A percentile compares a stretch with the other conserved stretches of the same genome.
phyloP scores from a whole-genome alignment of 2,797 vertebrate species.

The Clarias fuscus region DNA sequence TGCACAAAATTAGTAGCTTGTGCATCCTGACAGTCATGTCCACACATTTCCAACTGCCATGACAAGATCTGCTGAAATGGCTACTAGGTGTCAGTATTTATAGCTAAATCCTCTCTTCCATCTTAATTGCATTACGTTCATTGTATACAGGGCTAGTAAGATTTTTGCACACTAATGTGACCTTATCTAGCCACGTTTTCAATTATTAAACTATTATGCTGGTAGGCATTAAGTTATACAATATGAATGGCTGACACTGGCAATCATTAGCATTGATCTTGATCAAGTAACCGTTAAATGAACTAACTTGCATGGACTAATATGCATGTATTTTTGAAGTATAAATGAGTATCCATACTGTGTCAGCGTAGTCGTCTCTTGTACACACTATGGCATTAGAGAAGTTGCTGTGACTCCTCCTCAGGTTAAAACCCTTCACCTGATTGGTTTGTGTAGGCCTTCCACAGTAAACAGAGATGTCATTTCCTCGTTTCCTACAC shows the following conservation, averaged over 20 bases:
- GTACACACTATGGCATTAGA: background rate
- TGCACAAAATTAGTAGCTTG: conserved; percentile 40
- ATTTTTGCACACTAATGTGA: background rate
- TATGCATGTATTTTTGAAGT: background rate
- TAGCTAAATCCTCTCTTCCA: conserved; percentile 23
- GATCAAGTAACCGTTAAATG: background rate
- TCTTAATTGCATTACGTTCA: conserved; percentile 40
- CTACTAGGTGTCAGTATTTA: conserved; percentile 38
- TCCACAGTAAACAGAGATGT: conserved; percentile 24
- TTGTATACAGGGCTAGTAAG: conserved; percentile 31
- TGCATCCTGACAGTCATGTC: conserved; percentile 46
- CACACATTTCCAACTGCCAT: conserved; percentile 42
- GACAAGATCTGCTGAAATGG: conserved; percentile 56
- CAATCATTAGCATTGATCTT: background rate
- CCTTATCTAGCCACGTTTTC: background rate
- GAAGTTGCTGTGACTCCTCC: background rate
- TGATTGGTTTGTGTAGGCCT: conserved; percentile 20
- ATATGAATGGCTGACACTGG: background rate
- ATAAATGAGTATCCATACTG: background rate
- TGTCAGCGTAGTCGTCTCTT: background rate
- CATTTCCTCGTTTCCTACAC: conserved; percentile 15
- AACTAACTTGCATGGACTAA: background rate
- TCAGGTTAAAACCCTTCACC: background rate
- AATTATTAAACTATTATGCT: background rate
- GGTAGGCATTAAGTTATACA: background rate